phyloP scores from a whole-genome alignment of 2,113 vertebrate species.

The Pampusana beccarii region DNA sequence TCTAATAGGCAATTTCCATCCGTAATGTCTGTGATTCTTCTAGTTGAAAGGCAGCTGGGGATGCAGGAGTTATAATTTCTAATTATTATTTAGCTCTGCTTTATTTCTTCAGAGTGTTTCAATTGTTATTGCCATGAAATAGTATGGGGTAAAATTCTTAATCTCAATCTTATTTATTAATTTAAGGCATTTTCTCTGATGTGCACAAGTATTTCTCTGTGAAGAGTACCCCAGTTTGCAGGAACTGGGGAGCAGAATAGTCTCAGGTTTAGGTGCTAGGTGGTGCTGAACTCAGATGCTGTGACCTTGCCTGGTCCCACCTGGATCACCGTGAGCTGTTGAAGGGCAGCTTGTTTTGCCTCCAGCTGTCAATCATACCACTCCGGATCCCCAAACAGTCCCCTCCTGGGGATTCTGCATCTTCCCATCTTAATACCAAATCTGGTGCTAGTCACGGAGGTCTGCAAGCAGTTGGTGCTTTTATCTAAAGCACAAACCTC shows the following conservation, averaged over 20 bases:
- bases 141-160: background rate
- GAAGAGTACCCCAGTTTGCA: background rate
- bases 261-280: background rate
- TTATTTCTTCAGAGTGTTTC: conserved; percentile 18
- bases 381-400: background rate
- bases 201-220: background rate
- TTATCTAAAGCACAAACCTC: background rate
- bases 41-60: conserved; percentile 37
- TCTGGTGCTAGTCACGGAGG: background rate
- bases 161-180: background rate
- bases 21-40: background rate
- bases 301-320: rapidly evolving
- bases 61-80: background rate
- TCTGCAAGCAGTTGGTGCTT: background rate
- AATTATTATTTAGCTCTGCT: conserved; percentile 18
- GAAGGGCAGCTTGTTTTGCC: background rate
- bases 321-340: background rate
- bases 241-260: background rate
- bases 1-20: conserved; percentile 57
- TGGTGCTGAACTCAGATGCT: rapidly evolving
- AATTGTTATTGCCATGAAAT: background rate
- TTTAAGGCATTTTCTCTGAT: background rate
- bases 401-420: background rate
- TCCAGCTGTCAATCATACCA: background rate
- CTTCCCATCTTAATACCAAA: background rate